Evolutionary conservation across 2,113 vertebrate genomes (phyloP), one percentile per base, ranked within the genome.

Genomic region (Rousettus leschenaultii): DNA sequence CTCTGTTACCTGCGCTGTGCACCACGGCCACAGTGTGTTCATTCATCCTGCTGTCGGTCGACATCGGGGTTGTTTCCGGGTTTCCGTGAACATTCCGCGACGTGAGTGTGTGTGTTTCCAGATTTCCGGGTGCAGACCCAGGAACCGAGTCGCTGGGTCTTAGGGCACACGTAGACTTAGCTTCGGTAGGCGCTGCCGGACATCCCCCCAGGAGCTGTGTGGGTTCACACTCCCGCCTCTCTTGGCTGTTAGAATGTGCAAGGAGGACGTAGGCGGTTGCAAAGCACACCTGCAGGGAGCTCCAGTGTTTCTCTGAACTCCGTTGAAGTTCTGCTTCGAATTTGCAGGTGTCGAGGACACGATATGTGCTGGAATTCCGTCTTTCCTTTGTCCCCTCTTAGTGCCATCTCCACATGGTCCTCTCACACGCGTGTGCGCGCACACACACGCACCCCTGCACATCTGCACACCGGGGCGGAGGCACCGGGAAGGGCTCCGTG

Each of bases 1-100:
- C 15, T 30, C 26, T 8, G 8, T 10, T 1, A 9, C 1, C 21
- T 9, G 38, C 38, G 6, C 1, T 0, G 0, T 2, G 3, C 0
- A 0, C 0, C 9, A 38, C 5, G 2, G 5, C n/a, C 24, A 15
- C 40, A 26, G 5, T 3, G 1, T 13, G 30, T 22, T 22, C 38
- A 4, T 1, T 21, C 18, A 3, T 33, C 51, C 24, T 21, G 43
- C 53, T 28, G n/a, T 4, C 28, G 74, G 43, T 16, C 14, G 51
- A 8, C 18, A 3, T 28, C 19, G 22, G 75, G 11, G 7, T 21
- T 70, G n/a, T n/a, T 57, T 68, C 83, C 61, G 33, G 45, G 61
- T 38, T 19, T 28, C 3, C 43, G 1, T 9, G 14, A 21, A 19
- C 26, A 4, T 7, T 6, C 12, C 38, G 38, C 24, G 63, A 38